Evolutionary conservation across 2,797 vertebrate genomes (phyloP).

Genomic region (Helarctos malayanus): DNA sequence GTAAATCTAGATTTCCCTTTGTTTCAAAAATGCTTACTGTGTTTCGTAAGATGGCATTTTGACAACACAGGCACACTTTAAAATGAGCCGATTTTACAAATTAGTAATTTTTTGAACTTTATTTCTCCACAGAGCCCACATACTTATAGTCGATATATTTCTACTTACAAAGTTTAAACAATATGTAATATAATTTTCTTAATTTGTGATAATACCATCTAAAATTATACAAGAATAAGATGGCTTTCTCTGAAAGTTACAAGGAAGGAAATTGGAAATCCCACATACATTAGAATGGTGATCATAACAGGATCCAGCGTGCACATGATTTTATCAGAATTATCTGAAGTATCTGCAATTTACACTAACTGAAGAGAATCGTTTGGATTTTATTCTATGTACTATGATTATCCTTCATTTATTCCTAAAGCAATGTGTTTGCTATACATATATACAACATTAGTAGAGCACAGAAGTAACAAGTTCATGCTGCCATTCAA

Average conservation of each 20-base stretch:
- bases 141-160: constrained; percentile 81
- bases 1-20: constrained; percentile 11
- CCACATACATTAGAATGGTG: constrained; percentile 89
- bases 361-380: constrained; percentile 83
- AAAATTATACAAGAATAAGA: constrained; percentile 90
- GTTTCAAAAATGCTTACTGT: constrained; percentile 57
- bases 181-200: constrained; percentile 85
- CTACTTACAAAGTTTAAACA: constrained; percentile 86
- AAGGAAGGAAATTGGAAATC: constrained; percentile 87
- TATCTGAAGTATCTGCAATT: constrained; percentile 87
- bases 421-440: constrained; percentile 88
- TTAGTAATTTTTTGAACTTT: constrained; percentile 87
- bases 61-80: constrained; percentile 68
- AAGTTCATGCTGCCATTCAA: constrained; percentile 91
- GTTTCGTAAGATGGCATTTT: constrained; percentile 56
- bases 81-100: constrained; percentile 88
- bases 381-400: constrained; percentile 83
- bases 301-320: constrained; percentile 92
- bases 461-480: constrained; percentile 87
- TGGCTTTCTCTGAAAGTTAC: constrained; percentile 88
- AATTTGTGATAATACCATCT: constrained; percentile 90
- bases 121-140: constrained; percentile 86
- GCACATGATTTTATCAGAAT: constrained; percentile 90
- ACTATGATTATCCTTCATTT: constrained; percentile 84
- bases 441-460: constrained; percentile 91